A percentile compares a stretch with the other conserved stretches of the same genome.
phyloP scores from a whole-genome alignment of 2,888 invertebrate genomes.

The Acronicta psi region DNA sequence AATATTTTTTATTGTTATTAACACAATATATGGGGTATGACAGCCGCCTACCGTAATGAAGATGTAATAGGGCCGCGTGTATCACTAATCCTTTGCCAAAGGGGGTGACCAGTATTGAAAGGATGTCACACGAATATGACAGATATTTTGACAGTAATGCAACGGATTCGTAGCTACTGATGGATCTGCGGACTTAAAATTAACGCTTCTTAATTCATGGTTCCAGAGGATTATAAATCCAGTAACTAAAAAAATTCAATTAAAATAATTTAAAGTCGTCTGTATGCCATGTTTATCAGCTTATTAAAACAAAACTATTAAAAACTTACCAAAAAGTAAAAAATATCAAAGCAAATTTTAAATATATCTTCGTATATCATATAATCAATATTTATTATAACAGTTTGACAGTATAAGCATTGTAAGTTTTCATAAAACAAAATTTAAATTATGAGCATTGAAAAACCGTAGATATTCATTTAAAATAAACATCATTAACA shows the following conservation, averaged over 20 bases:
- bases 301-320: too few species aligned
- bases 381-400: too few species aligned
- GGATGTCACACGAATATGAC: slow-evolving; percentile 87
- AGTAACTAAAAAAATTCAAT: neutral
- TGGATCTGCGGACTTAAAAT: slow-evolving; percentile 66
- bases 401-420: too few species aligned
- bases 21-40: slow-evolving; percentile 73
- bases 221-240: slow-evolving; percentile 8
- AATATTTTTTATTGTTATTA: slow-evolving; percentile 81
- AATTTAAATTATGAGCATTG: neutral
- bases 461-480: slow-evolving; percentile 44
- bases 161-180: slow-evolving; percentile 74
- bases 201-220: slow-evolving; percentile 64
- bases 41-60: slow-evolving; percentile 88
- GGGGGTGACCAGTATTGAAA: slow-evolving; percentile 84
- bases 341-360: too few species aligned
- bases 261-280: neutral
- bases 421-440: neutral
- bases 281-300: too few species aligned
- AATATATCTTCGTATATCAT: too few species aligned
- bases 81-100: slow-evolving; percentile 83
- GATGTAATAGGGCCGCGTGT: slow-evolving; percentile 85
- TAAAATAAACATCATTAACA: slow-evolving; percentile 70
- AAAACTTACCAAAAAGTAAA: too few species aligned
- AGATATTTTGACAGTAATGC: slow-evolving; percentile 89